Base-by-base conservation (phyloP, 2,797 vertebrate genomes). In the Pangasius djambal region DNA sequence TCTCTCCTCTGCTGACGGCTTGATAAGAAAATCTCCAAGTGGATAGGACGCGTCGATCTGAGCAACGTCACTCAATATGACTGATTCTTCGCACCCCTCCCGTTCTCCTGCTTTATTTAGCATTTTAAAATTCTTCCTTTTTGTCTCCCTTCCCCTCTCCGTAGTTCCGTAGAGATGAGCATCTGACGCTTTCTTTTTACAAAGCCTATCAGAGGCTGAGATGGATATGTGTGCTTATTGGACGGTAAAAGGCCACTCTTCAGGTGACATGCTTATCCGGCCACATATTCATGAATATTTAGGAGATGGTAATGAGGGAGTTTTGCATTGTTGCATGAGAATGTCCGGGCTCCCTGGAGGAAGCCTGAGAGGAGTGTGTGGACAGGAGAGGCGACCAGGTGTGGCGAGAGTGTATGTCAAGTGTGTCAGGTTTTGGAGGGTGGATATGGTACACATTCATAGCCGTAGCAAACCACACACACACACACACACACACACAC, bases 291-390 rank as follows among this genome's bases (percentile, higher is more conserved):
- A 98, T 99, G 98, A 97, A 99, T 99, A 99, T 98, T 99, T 98
- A 99, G 97, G 93, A 95, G 97, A 99, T 99, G 98, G 95, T 99
- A 99, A 99, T 99, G 97, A 99, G 97, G 94, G 94, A 94, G 94
- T 97, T 99, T 99, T 99, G 98, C 98, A 98, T 99, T 98, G 98
- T 98, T 98, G 98, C 98, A 97, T 97, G 97, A 97, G 98, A 98
- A 98, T 97, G 95, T 96, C 94, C 65, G 22, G 88, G 59, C 88
- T 92, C 90, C 90, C 91, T 20, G n/a, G 91, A 91, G 91, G 52
- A 88, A 82, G 81, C 87, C 40, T 86, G 95, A 95, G 96, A 95
- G 93, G 94, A 95, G 94, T 95, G 93, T 94, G 93, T 93, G 88
- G 93, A 95, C 93, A 94, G 94, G 93, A 88, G 89, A 70, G 90